Percentiles rank a stretch among this genome's conserved stretches.
Evolutionary conservation across 2,113 vertebrate species (phyloP).

Genomic region (Furnarius figulus): DNA sequence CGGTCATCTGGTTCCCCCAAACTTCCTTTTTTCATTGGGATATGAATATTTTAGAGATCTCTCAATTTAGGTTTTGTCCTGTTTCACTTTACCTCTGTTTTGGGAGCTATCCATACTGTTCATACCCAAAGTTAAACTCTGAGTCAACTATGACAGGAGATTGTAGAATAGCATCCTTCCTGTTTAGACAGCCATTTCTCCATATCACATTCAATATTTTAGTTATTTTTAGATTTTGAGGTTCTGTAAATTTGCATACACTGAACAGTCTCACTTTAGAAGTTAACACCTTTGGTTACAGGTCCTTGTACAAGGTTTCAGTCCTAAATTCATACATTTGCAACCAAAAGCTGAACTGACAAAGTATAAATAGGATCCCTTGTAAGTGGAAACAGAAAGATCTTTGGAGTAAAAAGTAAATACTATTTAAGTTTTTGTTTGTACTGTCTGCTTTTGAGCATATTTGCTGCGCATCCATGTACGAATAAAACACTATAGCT

Average conservation of each 20-base stretch:
- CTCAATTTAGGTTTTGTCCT: background rate
- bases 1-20: background rate
- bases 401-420: background rate
- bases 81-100: background rate
- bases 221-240: background rate
- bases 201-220: background rate
- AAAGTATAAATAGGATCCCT: background rate
- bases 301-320: background rate
- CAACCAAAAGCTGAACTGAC: background rate
- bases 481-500: background rate
- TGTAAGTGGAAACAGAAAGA: background rate
- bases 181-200: background rate
- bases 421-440: background rate
- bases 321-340: background rate
- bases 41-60: background rate
- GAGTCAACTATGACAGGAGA: fast-evolving
- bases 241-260: background rate
- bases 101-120: background rate
- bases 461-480: background rate
- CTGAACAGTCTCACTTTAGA: background rate
- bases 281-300: background rate
- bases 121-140: background rate
- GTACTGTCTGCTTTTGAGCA: background rate
- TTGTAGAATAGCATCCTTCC: background rate
- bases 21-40: background rate